Percentiles rank a stretch among this genome's conserved stretches.
These are phyloP conservation scores for Monochamus saltuarius DNA, from an alignment of 1,140 invertebrate genomes.

Conservation along the genomic window DNA sequence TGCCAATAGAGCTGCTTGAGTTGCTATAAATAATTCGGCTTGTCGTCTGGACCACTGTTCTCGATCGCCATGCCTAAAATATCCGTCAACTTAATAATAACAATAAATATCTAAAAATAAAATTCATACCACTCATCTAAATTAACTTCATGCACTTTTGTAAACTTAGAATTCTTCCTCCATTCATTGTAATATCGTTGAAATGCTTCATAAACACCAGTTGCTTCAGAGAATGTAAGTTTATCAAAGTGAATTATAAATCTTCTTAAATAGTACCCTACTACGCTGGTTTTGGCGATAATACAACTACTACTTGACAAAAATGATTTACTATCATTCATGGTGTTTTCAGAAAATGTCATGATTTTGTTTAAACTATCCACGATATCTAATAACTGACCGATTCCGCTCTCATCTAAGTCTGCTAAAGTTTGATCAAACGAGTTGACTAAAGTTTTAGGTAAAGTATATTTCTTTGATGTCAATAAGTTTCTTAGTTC, in stretches of 20 bases:
- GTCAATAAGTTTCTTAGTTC: slow-evolving; percentile 59
- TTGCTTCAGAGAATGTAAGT: slow-evolving; percentile 77
- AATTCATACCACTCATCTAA: slow-evolving; percentile 33
- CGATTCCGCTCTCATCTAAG: slow-evolving; percentile 59
- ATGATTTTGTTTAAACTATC: slow-evolving; percentile 57
- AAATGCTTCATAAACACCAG: slow-evolving; percentile 67
- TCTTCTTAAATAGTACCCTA: slow-evolving; percentile 74
- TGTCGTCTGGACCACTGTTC: slow-evolving; percentile 79
- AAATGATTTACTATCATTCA: slow-evolving; percentile 45
- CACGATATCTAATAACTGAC: slow-evolving; percentile 64
- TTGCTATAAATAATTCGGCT: slow-evolving; percentile 83
- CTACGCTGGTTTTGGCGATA: slow-evolving; percentile 52
- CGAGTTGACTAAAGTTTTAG: slow-evolving; percentile 53
- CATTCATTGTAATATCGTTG: slow-evolving; percentile 63
- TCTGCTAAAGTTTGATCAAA: slow-evolving; percentile 59
- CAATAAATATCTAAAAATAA: slow-evolving; percentile 16
- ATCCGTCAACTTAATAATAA: slow-evolving; percentile 24
- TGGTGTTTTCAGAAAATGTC: slow-evolving; percentile 42
- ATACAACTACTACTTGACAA: slow-evolving; percentile 27
- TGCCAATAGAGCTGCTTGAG: slow-evolving; percentile 78
- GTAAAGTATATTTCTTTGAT: slow-evolving; percentile 57
- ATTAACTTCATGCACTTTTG: slow-evolving; percentile 22
- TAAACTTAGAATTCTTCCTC: slow-evolving; percentile 27
- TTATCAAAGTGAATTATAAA: slow-evolving; percentile 80
- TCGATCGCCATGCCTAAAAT: slow-evolving; percentile 50